Evolutionary conservation across 2,888 invertebrate species (phyloP), one percentile per base, ranked within the genome.

Genomic region (Cyrtodaria siliqua): DNA sequence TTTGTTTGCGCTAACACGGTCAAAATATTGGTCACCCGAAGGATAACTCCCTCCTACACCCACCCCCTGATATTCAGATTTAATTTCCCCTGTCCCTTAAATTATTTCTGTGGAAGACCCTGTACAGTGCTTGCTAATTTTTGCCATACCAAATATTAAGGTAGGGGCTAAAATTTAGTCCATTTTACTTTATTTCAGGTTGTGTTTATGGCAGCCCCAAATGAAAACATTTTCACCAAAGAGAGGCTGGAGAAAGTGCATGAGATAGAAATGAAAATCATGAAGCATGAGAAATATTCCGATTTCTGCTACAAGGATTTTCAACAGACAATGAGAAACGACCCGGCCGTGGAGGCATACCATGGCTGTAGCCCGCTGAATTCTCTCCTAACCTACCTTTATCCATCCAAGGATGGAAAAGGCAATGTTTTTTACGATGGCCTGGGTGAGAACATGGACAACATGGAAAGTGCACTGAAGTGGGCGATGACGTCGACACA

Each of bases 371-470:
- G 87, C 14, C 91, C 91, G 3, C 77, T 90, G 4, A 91, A 91
- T 68, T 91, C 91, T 14, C 69, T 91, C 1, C 55, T 91, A 60
- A 88, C 90, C 24, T 91, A 91, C 68, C 90, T 91, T 72, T 91
- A 84, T 71, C 91, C 91, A 2, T 89, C 91, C 0, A 61, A 72
- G 29, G 85, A 86, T 50, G 55, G 55, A 2, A 53, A 60, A 1
- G 86, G 87, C 0, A 70, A 75, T 27, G 62, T 88, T 23, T 82
- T 82, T 67, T 91, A 87, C 64, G 91, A 91, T 72, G 90, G 90
- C 0, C 77, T 89, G 2, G 91, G 91, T 4, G 83, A 85, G 1
- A 87, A 87, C 27, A 68, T 89, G 50, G 86, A 83, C 9, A 83
- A 89, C 44, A 79, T 90, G n/a, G 85, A 88, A 40, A 86, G 87